These are phyloP conservation scores for Platygyra sinensis DNA, from an alignment of 64 coral and sea anemone species.

Conservation along the genomic window DNA sequence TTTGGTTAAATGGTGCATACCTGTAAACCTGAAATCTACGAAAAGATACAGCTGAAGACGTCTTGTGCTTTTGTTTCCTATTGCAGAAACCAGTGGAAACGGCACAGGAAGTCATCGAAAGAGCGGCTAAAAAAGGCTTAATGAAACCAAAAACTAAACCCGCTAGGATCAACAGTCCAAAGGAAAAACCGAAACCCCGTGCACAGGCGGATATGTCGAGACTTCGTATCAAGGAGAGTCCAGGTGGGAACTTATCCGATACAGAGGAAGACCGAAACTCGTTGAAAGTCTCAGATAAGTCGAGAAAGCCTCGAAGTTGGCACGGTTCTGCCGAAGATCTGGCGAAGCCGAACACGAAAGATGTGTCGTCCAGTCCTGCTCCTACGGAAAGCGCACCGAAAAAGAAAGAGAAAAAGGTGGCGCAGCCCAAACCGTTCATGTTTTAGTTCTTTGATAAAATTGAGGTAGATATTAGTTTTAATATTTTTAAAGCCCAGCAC, in stretches of 20 bases:
- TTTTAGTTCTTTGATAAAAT: not conserved
- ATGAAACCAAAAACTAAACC: constrained; percentile 70
- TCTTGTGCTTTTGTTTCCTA: not conserved
- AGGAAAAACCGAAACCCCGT: constrained; percentile 39
- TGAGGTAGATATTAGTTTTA: not conserved
- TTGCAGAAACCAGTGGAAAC: constrained; percentile 67
- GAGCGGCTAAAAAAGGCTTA: constrained; percentile 80
- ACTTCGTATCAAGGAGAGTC: constrained; percentile 31
- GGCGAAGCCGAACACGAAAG: constrained; percentile 13
- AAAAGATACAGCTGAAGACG: not conserved
- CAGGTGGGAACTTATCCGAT: constrained; percentile 34
- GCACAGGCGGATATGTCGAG: constrained; percentile 23
- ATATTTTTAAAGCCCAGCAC: no score
- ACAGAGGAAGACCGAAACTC: constrained; percentile 30
- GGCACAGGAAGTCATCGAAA: constrained; percentile 70
- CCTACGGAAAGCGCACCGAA: not conserved
- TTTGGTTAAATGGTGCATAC: no score
- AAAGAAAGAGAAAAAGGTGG: not conserved
- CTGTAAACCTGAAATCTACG: no score
- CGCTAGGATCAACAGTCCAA: not conserved
- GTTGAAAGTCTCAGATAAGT: not conserved
- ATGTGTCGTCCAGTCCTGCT: not conserved
- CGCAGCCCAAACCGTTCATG: constrained; percentile 29
- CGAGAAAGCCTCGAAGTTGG: constrained; percentile 43
- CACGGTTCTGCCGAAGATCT: constrained; percentile 61